These are phyloP conservation scores for Alcis repandata DNA, from an alignment of 2,888 invertebrate genomes.

Conservation along the genomic window DNA sequence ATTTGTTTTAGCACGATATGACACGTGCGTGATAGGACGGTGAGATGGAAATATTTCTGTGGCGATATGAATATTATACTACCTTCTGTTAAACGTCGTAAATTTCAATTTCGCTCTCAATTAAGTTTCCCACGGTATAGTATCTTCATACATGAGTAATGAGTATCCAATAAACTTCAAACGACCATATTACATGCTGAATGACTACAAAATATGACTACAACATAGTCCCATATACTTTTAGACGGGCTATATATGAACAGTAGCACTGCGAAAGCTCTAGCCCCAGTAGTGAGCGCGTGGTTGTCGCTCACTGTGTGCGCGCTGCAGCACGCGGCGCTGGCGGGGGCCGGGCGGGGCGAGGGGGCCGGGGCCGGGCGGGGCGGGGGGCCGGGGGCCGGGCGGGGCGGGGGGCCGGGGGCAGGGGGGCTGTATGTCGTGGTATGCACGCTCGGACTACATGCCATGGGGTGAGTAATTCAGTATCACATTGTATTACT, in stretches of 20 bases:
- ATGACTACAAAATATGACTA: neutral
- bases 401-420: neutral
- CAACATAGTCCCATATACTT: neutral
- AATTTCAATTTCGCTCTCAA: too few relatives aligned
- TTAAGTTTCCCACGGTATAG: too few relatives aligned
- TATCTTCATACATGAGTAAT: too few relatives aligned
- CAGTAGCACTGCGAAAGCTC: slow-evolving; percentile 57
- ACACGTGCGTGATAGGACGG: too few relatives aligned
- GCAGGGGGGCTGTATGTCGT: slow-evolving; percentile 69
- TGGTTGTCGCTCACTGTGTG: slow-evolving; percentile 70
- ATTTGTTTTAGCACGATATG: too few relatives aligned
- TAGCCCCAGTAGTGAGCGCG: slow-evolving; percentile 67
- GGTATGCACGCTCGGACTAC: slow-evolving; percentile 69
- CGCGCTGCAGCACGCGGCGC: slow-evolving; percentile 66
- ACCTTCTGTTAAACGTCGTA: too few relatives aligned
- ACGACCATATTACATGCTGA: too few relatives aligned
- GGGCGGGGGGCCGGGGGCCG: slow-evolving; percentile 61
- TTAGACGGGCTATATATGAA: slow-evolving; percentile 48
- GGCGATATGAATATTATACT: too few relatives aligned
- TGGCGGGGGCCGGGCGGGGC: slow-evolving; percentile 54
- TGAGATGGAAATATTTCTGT: too few relatives aligned
- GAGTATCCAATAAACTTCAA: too few relatives aligned
- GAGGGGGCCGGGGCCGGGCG: slow-evolving; percentile 40
- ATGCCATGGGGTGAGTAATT: slow-evolving; percentile 67
- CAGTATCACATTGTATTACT: too few relatives aligned